These are phyloP conservation scores for Brenthis hecate DNA, from an alignment of 2,888 invertebrate genomes.

Conservation along the genomic window DNA sequence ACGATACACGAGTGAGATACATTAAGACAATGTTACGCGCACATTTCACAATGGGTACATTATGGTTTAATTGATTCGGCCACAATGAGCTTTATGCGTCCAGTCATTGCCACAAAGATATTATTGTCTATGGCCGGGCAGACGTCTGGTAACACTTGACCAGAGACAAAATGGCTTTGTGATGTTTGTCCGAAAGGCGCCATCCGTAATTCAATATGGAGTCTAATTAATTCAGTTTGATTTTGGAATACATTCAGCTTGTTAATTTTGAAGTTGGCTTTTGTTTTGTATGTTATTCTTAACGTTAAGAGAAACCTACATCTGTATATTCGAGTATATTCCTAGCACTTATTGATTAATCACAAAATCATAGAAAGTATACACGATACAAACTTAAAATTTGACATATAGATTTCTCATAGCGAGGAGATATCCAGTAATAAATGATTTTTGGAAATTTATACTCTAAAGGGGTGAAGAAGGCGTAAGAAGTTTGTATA, in stretches of 20 bases:
- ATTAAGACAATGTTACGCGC: constrained; percentile 78
- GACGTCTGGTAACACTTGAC: constrained; percentile 81
- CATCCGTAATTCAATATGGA: constrained; percentile 73
- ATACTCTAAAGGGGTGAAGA: too few relatives aligned
- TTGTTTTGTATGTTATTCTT: neutral
- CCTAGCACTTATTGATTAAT: too few relatives aligned
- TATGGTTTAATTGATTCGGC: constrained; percentile 79
- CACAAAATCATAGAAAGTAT: too few relatives aligned
- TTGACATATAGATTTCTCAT: too few relatives aligned
- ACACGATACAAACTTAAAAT: too few relatives aligned
- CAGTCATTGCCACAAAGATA: constrained; percentile 70
- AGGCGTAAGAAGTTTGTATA: too few relatives aligned
- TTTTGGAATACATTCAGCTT: constrained; percentile 46
- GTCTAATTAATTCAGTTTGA: constrained; percentile 54
- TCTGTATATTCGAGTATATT: neutral
- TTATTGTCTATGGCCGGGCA: constrained; percentile 74
- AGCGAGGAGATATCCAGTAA: too few relatives aligned
- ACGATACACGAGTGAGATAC: constrained; percentile 74
- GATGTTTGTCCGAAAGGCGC: constrained; percentile 72
- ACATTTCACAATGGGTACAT: constrained; percentile 77
- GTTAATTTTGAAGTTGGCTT: constrained; percentile 38
- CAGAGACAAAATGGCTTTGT: constrained; percentile 82
- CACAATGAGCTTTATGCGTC: constrained; percentile 75
- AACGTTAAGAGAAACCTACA: neutral
- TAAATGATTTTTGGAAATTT: too few relatives aligned